phyloP scores from a whole-genome alignment of 2,888 invertebrate species.

The Melanostoma scalare region DNA sequence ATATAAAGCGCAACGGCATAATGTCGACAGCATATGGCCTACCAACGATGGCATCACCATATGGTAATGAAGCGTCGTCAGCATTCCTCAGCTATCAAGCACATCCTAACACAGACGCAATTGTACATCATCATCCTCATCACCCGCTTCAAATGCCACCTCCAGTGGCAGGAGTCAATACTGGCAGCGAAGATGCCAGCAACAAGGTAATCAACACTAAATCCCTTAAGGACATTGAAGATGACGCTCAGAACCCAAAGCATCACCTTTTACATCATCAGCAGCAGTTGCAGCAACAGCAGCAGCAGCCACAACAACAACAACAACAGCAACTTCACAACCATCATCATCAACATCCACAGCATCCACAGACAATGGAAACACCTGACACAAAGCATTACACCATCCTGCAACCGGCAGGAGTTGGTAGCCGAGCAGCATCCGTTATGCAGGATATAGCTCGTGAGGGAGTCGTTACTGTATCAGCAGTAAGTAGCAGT shows the following conservation, averaged over 20 bases:
- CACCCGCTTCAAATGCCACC: conserved; percentile 70
- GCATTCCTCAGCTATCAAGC: conserved; percentile 77
- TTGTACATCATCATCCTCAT: conserved; percentile 57
- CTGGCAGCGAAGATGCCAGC: conserved; percentile 75
- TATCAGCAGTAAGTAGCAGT: conserved; percentile 80
- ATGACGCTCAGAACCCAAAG: conserved; percentile 67
- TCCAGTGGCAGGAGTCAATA: conserved; percentile 62
- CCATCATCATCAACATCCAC: conserved; percentile 54
- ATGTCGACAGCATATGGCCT: conserved; percentile 74
- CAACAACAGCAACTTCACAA: conserved; percentile 53
- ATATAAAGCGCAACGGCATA: conserved; percentile 84
- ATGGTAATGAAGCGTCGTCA: conserved; percentile 67
- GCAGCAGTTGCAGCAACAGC: conserved; percentile 62
- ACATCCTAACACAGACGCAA: conserved; percentile 66
- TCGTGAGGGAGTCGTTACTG: conserved; percentile 86
- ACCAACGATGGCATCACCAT: conserved; percentile 55
- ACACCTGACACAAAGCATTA: conserved; percentile 89
- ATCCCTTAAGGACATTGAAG: conserved; percentile 73
- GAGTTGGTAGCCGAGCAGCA: conserved; percentile 90
- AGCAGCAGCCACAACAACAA: conserved; percentile 58
- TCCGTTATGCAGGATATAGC: conserved; percentile 91
- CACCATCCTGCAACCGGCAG: conserved; percentile 93
- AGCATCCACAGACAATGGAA: conserved; percentile 75
- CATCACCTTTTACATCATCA: conserved; percentile 70
- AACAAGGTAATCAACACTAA: conserved; percentile 73